Conservation (phyloP, 2,113 vertebrate genomes). For the Amphiprion ocellaris region DNA sequence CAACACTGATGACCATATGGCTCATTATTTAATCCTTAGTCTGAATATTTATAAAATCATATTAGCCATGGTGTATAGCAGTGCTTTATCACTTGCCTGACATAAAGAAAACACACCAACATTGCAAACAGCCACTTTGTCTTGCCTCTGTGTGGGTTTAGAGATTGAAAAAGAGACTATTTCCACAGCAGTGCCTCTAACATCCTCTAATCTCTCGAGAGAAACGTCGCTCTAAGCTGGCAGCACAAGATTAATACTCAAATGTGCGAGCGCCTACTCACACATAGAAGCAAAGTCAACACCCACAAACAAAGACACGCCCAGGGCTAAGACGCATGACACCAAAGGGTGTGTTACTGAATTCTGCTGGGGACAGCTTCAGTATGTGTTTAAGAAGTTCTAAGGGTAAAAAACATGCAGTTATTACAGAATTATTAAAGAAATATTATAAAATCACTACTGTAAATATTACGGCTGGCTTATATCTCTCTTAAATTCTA, state of each 20-base stretch:
- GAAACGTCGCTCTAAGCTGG: conserved; percentile 65
- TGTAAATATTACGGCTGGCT: not conserved
- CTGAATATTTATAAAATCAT: conserved; percentile 48
- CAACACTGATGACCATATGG: conserved; percentile 45
- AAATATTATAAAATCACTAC: not conserved
- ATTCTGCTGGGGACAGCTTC: conserved; percentile 21
- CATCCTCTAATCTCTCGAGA: conserved; percentile 69
- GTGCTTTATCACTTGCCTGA: conserved; percentile 31
- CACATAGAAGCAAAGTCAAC: conserved; percentile 17
- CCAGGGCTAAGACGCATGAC: conserved; percentile 30
- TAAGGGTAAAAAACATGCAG: conserved; percentile 22
- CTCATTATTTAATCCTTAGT: conserved; percentile 56
- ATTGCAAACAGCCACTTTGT: conserved; percentile 48
- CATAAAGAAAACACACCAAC: conserved; percentile 52
- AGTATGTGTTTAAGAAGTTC: conserved; percentile 2
- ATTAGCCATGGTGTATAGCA: conserved; percentile 41
- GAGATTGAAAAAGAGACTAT: conserved; percentile 57
- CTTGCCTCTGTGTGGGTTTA: conserved; percentile 44
- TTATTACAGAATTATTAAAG: conserved; percentile 13
- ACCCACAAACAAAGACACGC: conserved; percentile 63
- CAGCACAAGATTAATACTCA: conserved; percentile 72
- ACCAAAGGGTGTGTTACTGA: conserved; percentile 40
- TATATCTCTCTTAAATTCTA: not conserved
- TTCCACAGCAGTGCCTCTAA: conserved; percentile 57
- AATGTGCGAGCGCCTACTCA: conserved; percentile 39